Evolutionary conservation across 1,140 invertebrate species (phyloP).

Genomic region (Whitmania pigra): DNA sequence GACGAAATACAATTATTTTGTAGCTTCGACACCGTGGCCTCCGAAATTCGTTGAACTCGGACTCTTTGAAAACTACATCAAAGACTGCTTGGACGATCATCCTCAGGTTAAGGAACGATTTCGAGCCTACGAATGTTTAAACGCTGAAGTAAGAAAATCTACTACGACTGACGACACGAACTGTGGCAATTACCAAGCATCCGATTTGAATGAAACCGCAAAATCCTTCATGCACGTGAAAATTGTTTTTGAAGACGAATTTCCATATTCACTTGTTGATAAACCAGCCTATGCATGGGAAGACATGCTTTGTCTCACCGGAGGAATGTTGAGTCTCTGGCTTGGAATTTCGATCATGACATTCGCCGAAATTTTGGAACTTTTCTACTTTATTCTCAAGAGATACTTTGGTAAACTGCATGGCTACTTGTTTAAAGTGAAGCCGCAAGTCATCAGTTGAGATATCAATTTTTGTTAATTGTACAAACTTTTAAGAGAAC

Average conservation of each 20-base stretch:
- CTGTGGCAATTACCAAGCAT: not conserved
- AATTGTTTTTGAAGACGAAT: not conserved
- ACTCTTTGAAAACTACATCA: not conserved
- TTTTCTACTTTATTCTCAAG: not conserved
- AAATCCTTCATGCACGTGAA: not conserved
- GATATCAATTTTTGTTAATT: no score
- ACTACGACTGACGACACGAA: no score
- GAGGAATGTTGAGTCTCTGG: not conserved
- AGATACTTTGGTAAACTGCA: not conserved
- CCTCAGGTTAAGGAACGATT: not conserved
- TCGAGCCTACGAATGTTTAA: no score
- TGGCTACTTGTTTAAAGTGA: no score
- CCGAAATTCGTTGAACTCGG: not conserved
- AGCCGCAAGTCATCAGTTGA: no score
- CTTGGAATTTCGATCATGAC: not conserved
- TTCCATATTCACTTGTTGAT: conserved; percentile 2
- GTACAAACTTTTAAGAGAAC: no score
- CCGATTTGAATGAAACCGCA: not conserved
- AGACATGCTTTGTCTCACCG: not conserved
- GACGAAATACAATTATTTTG: not conserved
- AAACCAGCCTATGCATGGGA: not conserved
- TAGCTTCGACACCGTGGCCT: not conserved
- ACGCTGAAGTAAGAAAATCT: no score
- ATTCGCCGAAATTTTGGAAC: not conserved
- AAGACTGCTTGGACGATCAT: not conserved